Percentiles rank a stretch among this genome's conserved stretches.
Conservation (phyloP, 2,888 invertebrate genomes). For the Spisula solida region DNA sequence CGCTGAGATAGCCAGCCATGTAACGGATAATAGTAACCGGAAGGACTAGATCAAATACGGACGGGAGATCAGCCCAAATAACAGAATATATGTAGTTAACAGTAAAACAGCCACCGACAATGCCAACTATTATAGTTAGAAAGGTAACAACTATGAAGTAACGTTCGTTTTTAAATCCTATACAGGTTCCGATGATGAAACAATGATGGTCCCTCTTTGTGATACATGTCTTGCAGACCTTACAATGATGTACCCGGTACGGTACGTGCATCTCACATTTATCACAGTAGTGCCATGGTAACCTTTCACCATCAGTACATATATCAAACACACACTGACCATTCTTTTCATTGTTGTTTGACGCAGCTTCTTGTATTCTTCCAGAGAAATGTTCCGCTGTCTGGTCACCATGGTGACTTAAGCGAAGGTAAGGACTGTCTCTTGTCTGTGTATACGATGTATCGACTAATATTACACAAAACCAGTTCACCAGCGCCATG, state of each 20-base stretch:
- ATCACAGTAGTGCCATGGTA: constrained; percentile 76
- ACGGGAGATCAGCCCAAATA: constrained; percentile 41
- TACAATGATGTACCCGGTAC: constrained; percentile 80
- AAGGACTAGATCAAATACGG: constrained; percentile 60
- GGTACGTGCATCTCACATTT: constrained; percentile 74
- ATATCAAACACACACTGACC: constrained; percentile 38
- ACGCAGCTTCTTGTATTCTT: constrained; percentile 1
- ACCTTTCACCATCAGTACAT: constrained; percentile 44
- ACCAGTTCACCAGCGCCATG: constrained; percentile 71
- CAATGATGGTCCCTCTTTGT: constrained; percentile 84
- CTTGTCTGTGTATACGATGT: constrained; percentile 45
- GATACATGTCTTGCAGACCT: constrained; percentile 79
- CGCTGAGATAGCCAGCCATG: constrained; percentile 57
- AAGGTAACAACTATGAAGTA: constrained; percentile 77
- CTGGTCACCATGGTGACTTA: constrained; percentile 30
- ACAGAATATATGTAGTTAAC: constrained; percentile 59
- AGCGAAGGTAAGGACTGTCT: constrained; percentile 42
- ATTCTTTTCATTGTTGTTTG: constrained; percentile 31
- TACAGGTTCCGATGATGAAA: constrained; percentile 77
- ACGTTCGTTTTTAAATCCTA: constrained; percentile 79
- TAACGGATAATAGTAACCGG: constrained; percentile 62
- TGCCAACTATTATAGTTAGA: constrained; percentile 66
- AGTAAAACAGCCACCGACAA: constrained; percentile 64
- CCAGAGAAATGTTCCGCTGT: constrained; percentile 30
- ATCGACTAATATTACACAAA: constrained; percentile 71